phyloP scores from a whole-genome alignment of 1,140 invertebrate species.

The Hylaeus anthracinus region DNA sequence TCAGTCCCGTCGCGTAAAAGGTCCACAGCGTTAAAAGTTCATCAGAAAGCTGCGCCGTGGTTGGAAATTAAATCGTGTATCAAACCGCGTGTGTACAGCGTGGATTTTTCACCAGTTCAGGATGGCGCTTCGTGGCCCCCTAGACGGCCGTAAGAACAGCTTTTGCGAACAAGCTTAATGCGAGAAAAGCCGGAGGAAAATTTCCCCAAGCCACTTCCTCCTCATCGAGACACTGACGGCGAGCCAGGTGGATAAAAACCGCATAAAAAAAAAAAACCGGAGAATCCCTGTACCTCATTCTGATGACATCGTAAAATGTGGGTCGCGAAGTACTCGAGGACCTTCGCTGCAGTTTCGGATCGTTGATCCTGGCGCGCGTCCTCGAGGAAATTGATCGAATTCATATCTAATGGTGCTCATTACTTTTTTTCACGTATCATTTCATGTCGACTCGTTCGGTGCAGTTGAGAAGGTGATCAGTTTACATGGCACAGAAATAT shows the following conservation, averaged over 20 bases:
- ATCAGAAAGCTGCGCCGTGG: no score
- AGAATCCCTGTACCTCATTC: not conserved
- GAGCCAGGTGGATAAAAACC: not conserved
- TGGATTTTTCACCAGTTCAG: not conserved
- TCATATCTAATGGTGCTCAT: not conserved
- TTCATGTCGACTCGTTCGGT: no score
- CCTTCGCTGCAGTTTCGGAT: not conserved
- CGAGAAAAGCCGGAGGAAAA: conserved; percentile 4
- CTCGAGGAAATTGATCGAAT: conserved; percentile 1
- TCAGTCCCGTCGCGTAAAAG: no score
- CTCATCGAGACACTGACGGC: conserved; percentile 2
- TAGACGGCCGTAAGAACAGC: not conserved
- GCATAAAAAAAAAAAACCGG: not conserved
- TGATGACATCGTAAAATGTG: conserved; percentile 21
- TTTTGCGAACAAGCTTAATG: conserved; percentile 18
- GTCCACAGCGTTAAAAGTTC: no score
- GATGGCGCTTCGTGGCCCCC: not conserved
- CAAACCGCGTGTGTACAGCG: not conserved
- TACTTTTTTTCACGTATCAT: no score
- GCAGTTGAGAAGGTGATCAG: no score
- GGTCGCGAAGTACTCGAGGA: not conserved
- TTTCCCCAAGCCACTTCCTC: not conserved
- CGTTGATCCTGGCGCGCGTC: not conserved
- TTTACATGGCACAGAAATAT: no score
- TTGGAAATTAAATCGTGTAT: conserved; percentile 13